Percentiles rank a stretch among this genome's conserved stretches.
phyloP scores from a whole-genome alignment of 2,888 invertebrate genomes.

The Tenthredo notha region DNA sequence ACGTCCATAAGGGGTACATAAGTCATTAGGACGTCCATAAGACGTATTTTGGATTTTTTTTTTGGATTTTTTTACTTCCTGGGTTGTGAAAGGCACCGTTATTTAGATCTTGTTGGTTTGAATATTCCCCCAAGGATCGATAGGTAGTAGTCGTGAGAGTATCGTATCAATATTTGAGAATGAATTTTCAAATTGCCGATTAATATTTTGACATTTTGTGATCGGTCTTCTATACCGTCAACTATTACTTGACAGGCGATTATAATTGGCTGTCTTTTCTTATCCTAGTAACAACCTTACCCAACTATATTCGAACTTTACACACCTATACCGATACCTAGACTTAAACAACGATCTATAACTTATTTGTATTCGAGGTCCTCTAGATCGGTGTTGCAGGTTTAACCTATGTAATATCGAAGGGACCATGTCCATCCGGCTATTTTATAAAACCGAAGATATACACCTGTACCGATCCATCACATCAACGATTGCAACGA shows the following conservation, averaged over 20 bases:
- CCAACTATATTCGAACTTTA: background rate
- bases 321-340: background rate
- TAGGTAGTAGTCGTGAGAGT: background rate
- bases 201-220: conserved; percentile 47
- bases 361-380: conserved; percentile 21
- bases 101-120: background rate
- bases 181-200: conserved; percentile 14
- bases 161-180: background rate
- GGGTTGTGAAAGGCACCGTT: too few relatives aligned
- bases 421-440: conserved; percentile 24
- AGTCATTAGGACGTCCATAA: too few relatives aligned
- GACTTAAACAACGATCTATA: too few relatives aligned
- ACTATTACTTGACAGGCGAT: conserved; percentile 13
- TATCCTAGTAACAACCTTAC: background rate
- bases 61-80: too few relatives aligned
- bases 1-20: too few relatives aligned
- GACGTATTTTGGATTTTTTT: too few relatives aligned
- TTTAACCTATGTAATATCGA: background rate
- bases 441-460: background rate
- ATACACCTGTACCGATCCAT: conserved; percentile 52
- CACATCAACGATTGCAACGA: conserved; percentile 24
- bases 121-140: background rate
- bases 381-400: background rate
- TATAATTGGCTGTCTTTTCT: conserved; percentile 42
- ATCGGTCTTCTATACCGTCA: conserved; percentile 23